Evolutionary conservation across 1,140 invertebrate species (phyloP).

Genomic region (Drosophila mauritiana): DNA sequence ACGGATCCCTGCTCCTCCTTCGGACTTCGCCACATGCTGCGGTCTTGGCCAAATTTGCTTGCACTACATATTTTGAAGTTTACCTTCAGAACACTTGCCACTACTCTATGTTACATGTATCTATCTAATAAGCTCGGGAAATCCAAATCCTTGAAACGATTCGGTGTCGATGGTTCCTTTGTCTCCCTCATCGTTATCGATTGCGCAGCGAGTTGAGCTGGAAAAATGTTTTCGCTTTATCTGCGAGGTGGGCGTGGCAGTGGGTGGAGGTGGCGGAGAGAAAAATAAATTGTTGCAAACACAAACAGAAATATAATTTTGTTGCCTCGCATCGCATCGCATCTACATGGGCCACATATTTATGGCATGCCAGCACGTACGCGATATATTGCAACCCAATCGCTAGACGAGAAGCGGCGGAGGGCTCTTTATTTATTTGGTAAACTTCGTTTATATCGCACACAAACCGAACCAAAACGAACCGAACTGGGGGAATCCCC

Average conservation of each 20-base stretch:
- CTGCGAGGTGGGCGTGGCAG: conserved; percentile 10
- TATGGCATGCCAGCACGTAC: conserved; percentile 83
- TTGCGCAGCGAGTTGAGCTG: conserved; percentile 43
- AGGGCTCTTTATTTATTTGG: conserved; percentile 75
- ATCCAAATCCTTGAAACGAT: not conserved
- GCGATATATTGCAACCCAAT: conserved; percentile 82
- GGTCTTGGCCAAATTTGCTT: conserved; percentile 27
- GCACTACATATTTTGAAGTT: conserved; percentile 40
- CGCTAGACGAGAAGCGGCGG: conserved; percentile 19
- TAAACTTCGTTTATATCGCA: conserved; percentile 77
- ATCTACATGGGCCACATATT: conserved; percentile 68
- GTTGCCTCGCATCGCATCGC: conserved; percentile 41
- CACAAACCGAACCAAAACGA: conserved; percentile 30
- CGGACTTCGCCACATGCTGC: conserved; percentile 22
- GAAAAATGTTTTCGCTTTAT: conserved; percentile 57
- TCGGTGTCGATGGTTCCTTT: conserved; percentile 32
- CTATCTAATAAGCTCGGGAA: conserved; percentile 37
- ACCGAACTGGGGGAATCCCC: conserved; percentile 18
- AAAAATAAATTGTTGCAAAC: conserved; percentile 80
- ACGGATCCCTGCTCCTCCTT: not conserved
- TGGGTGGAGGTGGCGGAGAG: conserved; percentile 16
- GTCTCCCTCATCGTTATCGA: conserved; percentile 32
- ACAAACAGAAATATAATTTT: conserved; percentile 83
- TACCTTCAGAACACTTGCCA: not conserved
- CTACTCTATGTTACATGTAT: not conserved